phyloP scores from a whole-genome alignment of 2,113 vertebrate genomes.

The Platysternon megacephalum region DNA sequence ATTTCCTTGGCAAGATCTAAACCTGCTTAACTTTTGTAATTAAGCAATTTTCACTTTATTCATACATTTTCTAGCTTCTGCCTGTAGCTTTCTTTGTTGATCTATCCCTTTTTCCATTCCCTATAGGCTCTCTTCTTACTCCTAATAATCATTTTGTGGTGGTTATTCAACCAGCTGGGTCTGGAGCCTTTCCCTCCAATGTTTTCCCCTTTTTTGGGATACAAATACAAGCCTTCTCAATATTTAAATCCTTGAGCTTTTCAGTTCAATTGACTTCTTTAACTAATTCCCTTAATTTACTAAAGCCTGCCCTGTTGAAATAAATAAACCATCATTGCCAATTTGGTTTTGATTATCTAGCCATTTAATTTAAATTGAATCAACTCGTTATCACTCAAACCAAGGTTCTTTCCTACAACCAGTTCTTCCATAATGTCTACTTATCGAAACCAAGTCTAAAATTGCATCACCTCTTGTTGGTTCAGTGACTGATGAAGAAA shows the following conservation, averaged over 20 bases:
- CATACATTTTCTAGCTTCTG: background rate
- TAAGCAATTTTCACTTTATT: background rate
- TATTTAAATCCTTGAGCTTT: background rate
- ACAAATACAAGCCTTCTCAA: background rate
- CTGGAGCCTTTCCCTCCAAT: background rate
- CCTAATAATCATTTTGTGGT: background rate
- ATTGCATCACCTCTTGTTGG: background rate
- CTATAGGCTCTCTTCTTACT: background rate
- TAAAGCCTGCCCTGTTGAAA: background rate
- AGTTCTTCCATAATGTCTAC: background rate
- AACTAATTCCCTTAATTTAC: background rate
- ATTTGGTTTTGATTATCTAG: background rate
- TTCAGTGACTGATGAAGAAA: background rate
- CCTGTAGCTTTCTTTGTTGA: background rate
- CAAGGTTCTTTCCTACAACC: background rate
- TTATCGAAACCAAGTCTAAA: background rate
- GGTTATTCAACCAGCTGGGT: background rate
- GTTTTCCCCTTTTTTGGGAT: background rate
- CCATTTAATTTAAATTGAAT: background rate
- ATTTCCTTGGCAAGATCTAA: background rate
- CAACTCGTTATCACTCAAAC: background rate
- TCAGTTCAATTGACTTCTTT: background rate
- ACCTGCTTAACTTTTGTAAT: too few species aligned
- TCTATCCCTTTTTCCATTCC: background rate
- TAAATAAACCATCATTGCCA: background rate